Conservation (phyloP, 2,113 vertebrate genomes). For the Chamaea fasciata region DNA sequence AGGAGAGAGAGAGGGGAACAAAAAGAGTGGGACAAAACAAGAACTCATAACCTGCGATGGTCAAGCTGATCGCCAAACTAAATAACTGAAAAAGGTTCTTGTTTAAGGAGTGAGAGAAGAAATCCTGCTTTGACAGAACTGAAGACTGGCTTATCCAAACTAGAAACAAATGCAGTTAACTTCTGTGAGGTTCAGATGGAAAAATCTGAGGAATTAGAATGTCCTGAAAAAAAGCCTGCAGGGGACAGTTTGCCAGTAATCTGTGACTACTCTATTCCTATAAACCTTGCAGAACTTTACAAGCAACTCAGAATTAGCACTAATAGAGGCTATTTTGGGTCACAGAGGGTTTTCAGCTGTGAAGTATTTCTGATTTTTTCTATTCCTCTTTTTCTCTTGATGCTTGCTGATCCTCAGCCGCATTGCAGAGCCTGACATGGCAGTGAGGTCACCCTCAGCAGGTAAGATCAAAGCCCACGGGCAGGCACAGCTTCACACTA, state of each 20-base stretch:
- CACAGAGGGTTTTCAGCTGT: background rate
- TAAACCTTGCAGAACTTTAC: background rate
- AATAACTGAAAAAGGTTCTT: background rate
- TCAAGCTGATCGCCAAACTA: background rate
- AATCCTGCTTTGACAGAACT: background rate
- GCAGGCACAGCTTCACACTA: background rate
- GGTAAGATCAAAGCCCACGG: constrained; percentile 43
- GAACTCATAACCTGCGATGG: background rate
- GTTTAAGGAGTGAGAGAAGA: background rate
- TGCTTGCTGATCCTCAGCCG: constrained; percentile 1
- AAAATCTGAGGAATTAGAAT: background rate
- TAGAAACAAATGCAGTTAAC: background rate
- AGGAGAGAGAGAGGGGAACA: no score
- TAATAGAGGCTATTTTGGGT: constrained; percentile 7
- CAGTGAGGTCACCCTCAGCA: constrained; percentile 6
- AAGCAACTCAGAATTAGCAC: background rate
- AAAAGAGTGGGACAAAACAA: no score
- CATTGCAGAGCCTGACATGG: background rate
- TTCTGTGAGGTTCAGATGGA: background rate
- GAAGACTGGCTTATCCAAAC: background rate
- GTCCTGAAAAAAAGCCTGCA: background rate
- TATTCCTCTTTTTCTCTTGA: background rate
- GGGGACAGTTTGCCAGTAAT: background rate
- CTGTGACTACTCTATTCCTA: background rate
- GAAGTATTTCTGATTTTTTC: constrained; percentile 34